These are phyloP conservation scores for Thymelicus sylvestris DNA, from an alignment of 2,888 invertebrate species.

Conservation along the genomic window DNA sequence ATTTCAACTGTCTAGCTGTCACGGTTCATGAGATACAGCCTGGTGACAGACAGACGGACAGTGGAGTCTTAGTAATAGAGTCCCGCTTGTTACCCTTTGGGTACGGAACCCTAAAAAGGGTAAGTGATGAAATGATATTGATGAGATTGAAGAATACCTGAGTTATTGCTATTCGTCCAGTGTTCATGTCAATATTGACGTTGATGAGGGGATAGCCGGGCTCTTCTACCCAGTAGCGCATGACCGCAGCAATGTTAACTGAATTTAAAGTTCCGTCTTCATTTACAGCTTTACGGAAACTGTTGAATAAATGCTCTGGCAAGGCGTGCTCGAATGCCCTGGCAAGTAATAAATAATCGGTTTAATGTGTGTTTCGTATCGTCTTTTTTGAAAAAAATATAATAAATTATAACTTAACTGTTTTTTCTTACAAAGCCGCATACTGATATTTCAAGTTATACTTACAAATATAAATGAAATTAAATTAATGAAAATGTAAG, in stretches of 20 bases:
- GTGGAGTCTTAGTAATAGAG: too few relatives aligned
- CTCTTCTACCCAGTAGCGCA: constrained; percentile 85
- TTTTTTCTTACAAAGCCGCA: too few relatives aligned
- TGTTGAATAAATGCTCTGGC: constrained; percentile 64
- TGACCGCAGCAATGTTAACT: constrained; percentile 55
- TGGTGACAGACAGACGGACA: too few relatives aligned
- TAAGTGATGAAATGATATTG: background rate
- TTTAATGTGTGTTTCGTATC: background rate
- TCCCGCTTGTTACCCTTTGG: too few relatives aligned
- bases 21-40: too few relatives aligned
- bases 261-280: constrained; percentile 52
- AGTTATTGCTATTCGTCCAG: constrained; percentile 57
- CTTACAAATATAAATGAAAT: too few relatives aligned
- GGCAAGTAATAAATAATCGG: constrained; percentile 24
- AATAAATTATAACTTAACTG: too few relatives aligned
- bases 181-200: constrained; percentile 69
- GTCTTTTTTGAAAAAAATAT: too few relatives aligned
- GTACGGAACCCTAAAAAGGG: too few relatives aligned
- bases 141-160: constrained; percentile 57
- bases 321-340: constrained; percentile 67
- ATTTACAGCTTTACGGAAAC: constrained; percentile 59
- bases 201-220: constrained; percentile 85
- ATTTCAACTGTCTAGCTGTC: too few relatives aligned
- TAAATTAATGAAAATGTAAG: too few relatives aligned
- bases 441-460: too few relatives aligned